Evolutionary conservation across 2,113 vertebrate genomes (phyloP), one percentile per base, ranked within the genome.

Genomic region (Verasper variegatus): DNA sequence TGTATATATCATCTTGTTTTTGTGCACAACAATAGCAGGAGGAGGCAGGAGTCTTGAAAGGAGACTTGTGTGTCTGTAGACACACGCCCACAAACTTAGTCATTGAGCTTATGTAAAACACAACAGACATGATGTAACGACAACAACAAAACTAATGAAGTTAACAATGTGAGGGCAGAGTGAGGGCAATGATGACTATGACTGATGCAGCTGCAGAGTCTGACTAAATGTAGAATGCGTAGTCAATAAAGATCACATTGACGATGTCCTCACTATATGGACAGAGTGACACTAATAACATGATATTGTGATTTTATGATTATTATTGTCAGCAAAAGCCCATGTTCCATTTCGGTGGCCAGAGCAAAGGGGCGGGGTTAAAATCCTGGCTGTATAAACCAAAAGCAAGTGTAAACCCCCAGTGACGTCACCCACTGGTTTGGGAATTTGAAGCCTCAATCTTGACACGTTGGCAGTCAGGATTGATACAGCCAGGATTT

Each of bases 71-170:
- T 18, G 17, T 18, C 60, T 24, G 45, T 52, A 58, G 24, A 55
- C 60, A 71, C 47, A 66, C 56, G 49, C 77, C 40, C 71, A 79
- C 67, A 78, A 63, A 71, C 52, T 54, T 68, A 74, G 70, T 81
- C 85, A 83, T 37, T 5, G 3, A 26, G 13, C 61, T 80, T 69
- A 80, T 86, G 51, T 81, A 59, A 80, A 81, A 68, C 27, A 57
- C 12, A 84, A 65, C 42, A 76, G 68, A 71, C n/a, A 47, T 65
- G 60, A 86, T 69, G 71, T 74, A 81, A 60, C 31, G 6, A 31
- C 56, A 63, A 80, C 58, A 69, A 68, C 45, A 71, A 14, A 72
- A 68, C 12, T 62, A 21, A 15, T 60, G 31, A 70, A 63, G 52
- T 81, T 40, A 66, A 69, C 63, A 27, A 67, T 73, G 56, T 55